Percentiles rank a stretch among this genome's conserved stretches.
Conservation (phyloP, 2,113 vertebrate species). For the Anguilla rostrata region DNA sequence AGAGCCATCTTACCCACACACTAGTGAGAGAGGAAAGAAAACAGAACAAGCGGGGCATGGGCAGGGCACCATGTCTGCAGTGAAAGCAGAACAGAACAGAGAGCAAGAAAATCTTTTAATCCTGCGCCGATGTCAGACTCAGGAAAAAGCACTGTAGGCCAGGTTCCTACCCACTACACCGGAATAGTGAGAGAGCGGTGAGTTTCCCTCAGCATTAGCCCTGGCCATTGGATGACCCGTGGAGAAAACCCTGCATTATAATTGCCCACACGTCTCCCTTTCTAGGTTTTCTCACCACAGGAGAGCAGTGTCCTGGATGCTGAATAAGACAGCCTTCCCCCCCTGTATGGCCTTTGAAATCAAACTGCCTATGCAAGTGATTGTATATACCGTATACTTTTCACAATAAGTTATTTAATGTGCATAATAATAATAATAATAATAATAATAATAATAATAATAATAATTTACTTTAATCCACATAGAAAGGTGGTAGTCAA, state of each 20-base stretch:
- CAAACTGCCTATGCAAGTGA: background rate
- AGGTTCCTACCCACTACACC: constrained; percentile 5
- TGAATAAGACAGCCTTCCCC: constrained; percentile 21
- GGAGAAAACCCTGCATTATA: background rate
- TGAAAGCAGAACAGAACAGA: background rate
- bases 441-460: background rate
- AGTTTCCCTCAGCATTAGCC: constrained; percentile 21
- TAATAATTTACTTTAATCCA: no score
- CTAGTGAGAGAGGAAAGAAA: background rate
- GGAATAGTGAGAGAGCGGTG: constrained; percentile 14
- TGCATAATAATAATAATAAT: background rate
- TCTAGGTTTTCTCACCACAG: constrained; percentile 21
- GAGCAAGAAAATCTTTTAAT: constrained; percentile 20
- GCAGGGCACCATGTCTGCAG: constrained; percentile 12
- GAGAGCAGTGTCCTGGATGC: constrained; percentile 23
- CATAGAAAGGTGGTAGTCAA: no score
- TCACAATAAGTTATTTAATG: no score
- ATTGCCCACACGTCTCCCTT: constrained; percentile 13
- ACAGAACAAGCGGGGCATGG: background rate
- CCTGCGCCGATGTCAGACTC: constrained; percentile 4
- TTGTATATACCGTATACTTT: no score
- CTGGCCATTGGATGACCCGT: constrained; percentile 28
- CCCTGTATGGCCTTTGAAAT: background rate
- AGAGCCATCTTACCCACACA: background rate
- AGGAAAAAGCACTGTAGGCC: constrained; percentile 12